Base-by-base conservation (phyloP, 2,888 invertebrate species). In the Cephus rjabovi region DNA sequence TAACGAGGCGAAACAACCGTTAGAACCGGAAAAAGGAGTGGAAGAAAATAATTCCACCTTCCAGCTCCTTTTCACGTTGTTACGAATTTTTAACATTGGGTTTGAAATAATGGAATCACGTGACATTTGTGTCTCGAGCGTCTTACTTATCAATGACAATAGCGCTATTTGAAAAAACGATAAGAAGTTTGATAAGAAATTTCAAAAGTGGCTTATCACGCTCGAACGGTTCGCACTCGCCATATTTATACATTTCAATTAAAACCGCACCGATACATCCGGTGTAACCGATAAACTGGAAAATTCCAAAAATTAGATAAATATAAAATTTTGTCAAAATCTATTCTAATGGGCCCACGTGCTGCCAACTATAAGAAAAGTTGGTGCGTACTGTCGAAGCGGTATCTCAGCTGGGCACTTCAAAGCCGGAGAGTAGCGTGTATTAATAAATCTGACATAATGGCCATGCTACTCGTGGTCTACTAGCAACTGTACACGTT, bases 401-500 rank as follows among this genome's bases (percentile, higher is more conserved):
- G 71, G 31, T 12, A 71, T 31, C 31, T 71, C 71, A 12, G 31
- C 33, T 12, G 4, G 12, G 31, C 30, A 71, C 31, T 71, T 33
- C 31, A 9, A 31, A 33, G 71, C 31, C 12, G 11, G 31, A 71
- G 71, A 71, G 71, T 31, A 15, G 12, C 71, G 31, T 33, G 71
- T 71, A 71, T 71, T 71, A 71, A 71, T 71, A 71, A 71, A 12
- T 31, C 71, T 71, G 71, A 71, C 71, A 71, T 71, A 71, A 71
- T 4, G 71, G 71, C 15, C 3, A 33, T 15, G 71, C 15, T 71
- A 12, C 71, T 33, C 31, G 1, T 15, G 71, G 30, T 71, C 71
- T 31, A 56, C 56, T 56, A 56, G 23, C 23, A 56, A 23, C 56
- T 23, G 15, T 40, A 56, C 23, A 23, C 6, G 23, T 56, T 56